phyloP scores from a whole-genome alignment of 2,797 vertebrate species.

The Leptodactylus fallax region DNA sequence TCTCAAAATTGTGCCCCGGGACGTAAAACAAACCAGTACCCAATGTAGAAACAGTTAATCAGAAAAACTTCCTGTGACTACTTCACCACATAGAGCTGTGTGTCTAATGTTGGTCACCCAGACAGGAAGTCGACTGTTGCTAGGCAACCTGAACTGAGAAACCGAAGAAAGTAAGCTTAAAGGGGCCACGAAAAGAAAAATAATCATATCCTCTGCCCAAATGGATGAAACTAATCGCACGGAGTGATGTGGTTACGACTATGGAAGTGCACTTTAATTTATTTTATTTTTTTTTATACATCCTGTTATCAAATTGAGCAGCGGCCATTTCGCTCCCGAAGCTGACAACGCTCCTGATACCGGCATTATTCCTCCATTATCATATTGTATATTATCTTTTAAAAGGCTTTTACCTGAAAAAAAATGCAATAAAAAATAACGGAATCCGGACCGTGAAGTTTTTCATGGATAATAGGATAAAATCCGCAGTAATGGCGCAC shows the following conservation, averaged over 20 bases:
- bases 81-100: no score
- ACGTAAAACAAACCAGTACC: no score
- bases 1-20: no score
- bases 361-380: not conserved
- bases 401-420: not conserved
- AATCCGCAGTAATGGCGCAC: constrained; percentile 10
- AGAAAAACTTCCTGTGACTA: no score
- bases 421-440: not conserved
- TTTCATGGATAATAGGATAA: constrained; percentile 42
- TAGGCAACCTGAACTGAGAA: no score
- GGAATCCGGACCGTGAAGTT: not conserved
- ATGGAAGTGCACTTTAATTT: not conserved
- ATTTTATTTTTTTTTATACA: not conserved
- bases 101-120: no score
- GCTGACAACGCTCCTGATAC: not conserved
- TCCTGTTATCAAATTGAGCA: not conserved
- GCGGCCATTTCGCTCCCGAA: not conserved
- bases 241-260: not conserved
- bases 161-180: no score
- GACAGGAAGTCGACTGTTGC: no score
- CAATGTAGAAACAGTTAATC: no score
- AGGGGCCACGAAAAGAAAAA: not conserved
- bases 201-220: no score
- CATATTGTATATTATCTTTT: not conserved
- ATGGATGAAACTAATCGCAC: not conserved